phyloP scores from a whole-genome alignment of 2,113 vertebrate genomes.

The Bubo blakistoni region DNA sequence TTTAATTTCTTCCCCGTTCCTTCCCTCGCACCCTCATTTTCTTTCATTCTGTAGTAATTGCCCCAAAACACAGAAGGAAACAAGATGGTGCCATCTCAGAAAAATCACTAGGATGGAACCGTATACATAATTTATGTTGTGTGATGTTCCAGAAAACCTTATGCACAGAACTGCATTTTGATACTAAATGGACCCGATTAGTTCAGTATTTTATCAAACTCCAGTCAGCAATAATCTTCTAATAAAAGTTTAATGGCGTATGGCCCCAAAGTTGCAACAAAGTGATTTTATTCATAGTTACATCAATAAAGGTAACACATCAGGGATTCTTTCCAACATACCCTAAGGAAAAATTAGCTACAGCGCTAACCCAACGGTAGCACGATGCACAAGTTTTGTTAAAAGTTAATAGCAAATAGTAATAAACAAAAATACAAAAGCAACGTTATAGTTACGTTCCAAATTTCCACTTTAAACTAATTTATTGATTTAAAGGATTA shows the following conservation, averaged over 20 bases:
- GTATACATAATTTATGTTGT: background rate
- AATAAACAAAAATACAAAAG: background rate
- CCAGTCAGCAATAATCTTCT: background rate
- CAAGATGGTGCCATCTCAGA: background rate
- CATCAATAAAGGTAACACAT: background rate
- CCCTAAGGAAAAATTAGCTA: background rate
- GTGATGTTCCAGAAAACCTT: background rate
- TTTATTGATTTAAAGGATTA: background rate
- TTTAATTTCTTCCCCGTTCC: background rate
- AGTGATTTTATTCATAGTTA: background rate
- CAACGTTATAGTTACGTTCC: background rate
- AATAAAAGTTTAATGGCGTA: background rate
- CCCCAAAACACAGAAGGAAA: background rate
- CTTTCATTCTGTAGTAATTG: background rate
- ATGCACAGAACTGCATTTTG: background rate
- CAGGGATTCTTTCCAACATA: background rate
- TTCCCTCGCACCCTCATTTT: background rate
- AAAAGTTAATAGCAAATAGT: background rate
- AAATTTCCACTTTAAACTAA: background rate
- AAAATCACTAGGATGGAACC: background rate
- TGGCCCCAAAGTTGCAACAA: background rate
- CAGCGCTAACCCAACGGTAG: background rate
- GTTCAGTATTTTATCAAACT: background rate
- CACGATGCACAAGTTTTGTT: rapidly evolving
- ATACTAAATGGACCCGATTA: background rate